phyloP scores from a whole-genome alignment of 2,797 vertebrate genomes.

The Sternotherus odoratus region DNA sequence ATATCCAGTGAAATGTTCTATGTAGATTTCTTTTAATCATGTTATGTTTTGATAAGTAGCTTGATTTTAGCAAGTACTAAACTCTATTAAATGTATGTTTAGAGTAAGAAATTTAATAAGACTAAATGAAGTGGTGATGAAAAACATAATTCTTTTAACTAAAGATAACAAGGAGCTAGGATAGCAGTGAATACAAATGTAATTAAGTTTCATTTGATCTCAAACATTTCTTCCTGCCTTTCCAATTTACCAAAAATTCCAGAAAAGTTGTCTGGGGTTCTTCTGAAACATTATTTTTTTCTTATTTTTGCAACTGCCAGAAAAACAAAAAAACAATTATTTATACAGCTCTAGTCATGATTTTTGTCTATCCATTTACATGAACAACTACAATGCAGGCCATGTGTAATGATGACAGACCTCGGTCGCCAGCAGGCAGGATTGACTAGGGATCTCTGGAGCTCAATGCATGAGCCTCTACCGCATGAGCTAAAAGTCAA shows the following conservation, averaged over 20 bases:
- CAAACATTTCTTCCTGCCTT: background rate
- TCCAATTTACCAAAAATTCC: background rate
- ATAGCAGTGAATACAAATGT: background rate
- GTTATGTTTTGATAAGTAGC: background rate
- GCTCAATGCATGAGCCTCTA: too few relatives aligned
- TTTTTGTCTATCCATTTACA: background rate
- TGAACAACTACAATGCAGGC: background rate
- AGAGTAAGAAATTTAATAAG: background rate
- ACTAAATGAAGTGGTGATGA: conserved; percentile 24
- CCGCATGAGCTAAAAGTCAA: too few relatives aligned
- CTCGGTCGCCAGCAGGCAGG: too few relatives aligned
- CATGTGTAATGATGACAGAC: background rate
- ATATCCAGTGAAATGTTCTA: background rate
- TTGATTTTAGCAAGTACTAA: background rate
- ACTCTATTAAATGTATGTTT: background rate
- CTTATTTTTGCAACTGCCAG: background rate
- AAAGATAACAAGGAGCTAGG: conserved; percentile 5
- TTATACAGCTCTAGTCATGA: background rate
- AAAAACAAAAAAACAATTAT: background rate
- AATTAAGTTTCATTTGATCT: background rate
- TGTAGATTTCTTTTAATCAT: background rate
- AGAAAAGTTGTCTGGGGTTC: background rate
- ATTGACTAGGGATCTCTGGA: too few relatives aligned
- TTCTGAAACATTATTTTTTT: background rate
- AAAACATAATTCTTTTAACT: conserved; percentile 6